Base-by-base conservation (phyloP, 2,888 invertebrate genomes). In the Acanthacorydalis orientalis region DNA sequence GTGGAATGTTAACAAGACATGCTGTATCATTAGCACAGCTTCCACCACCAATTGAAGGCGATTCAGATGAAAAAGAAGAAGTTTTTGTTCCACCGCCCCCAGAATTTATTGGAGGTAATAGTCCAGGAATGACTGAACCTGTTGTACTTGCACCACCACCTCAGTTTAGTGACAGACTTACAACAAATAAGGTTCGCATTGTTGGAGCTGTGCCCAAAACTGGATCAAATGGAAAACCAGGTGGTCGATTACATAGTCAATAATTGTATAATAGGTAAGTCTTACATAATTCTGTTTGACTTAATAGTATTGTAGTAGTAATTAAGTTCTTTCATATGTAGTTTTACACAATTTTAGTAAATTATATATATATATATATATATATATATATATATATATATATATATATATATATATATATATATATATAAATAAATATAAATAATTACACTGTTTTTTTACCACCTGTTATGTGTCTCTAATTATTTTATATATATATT, bases 91-190 rank as follows among this genome's bases (percentile, higher is more conserved):
- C 77, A 1, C 76, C 78, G 1, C 73, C 74, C 4, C 73, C 74
- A 1, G 77, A 77, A 57, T 77, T 75, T 55, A 69, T 69, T 44
- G 71, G 68, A 33, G 60, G 60, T 6, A 60, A 59, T 1, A 64
- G 63, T 16, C 54, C 56, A 4, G 62, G 49, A 47, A 51, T 51
- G 49, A 58, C 69, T 6, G 74, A 74, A 52, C 75, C 77, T 50
- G 70, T 80, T 46, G 75, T 87, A 12, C 70, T 85, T 52, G 87
- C 88, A 23, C 90, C 90, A 37, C 91, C 90, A 35, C 90, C 90
- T 37, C 90, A 91, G 67, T 91, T 91, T 69, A 87, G 85, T 65
- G 90, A 90, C 68, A 68, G 64, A 52, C 72, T 73, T 56, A 69
- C 70, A 40, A 66, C 65, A 53, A 52, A 51, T 16, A 74, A 81